A percentile compares a stretch with the other conserved stretches of the same genome.
Conservation (phyloP, 2,113 vertebrate genomes). For the Corythaeola cristata region DNA sequence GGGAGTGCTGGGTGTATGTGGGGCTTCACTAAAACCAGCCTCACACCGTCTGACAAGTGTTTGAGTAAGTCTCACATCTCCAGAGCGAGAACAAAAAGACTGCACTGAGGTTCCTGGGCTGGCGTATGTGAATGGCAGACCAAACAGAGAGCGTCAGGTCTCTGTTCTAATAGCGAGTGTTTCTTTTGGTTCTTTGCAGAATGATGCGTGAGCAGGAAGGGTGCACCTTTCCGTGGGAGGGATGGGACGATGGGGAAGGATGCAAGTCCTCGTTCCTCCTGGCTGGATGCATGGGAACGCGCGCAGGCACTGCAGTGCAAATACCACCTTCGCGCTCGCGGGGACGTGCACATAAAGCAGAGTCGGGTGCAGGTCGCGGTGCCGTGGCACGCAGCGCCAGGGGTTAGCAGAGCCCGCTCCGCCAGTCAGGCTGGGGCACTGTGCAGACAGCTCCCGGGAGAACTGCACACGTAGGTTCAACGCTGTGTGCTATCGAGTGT, state of each 20-base stretch:
- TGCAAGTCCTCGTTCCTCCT: rapidly evolving
- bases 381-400: rapidly evolving
- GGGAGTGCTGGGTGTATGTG: neutral
- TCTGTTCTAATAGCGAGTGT: neutral
- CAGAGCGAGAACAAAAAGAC: neutral
- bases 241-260: rapidly evolving
- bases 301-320: neutral
- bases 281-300: neutral
- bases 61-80: neutral
- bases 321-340: rapidly evolving
- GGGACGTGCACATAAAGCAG: rapidly evolving
- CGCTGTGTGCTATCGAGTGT: rapidly evolving
- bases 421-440: rapidly evolving
- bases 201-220: neutral
- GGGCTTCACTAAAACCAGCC: neutral
- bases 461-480: neutral
- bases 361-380: neutral
- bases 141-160: neutral
- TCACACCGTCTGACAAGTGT: neutral
- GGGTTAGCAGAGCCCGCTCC: neutral
- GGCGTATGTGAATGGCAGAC: neutral
- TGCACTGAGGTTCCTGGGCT: neutral
- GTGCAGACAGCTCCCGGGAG: neutral
- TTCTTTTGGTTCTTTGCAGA: neutral
- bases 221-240: rapidly evolving